These are phyloP conservation scores for Fissipunctia ypsillon DNA, from an alignment of 2,888 invertebrate species.

Conservation along the genomic window DNA sequence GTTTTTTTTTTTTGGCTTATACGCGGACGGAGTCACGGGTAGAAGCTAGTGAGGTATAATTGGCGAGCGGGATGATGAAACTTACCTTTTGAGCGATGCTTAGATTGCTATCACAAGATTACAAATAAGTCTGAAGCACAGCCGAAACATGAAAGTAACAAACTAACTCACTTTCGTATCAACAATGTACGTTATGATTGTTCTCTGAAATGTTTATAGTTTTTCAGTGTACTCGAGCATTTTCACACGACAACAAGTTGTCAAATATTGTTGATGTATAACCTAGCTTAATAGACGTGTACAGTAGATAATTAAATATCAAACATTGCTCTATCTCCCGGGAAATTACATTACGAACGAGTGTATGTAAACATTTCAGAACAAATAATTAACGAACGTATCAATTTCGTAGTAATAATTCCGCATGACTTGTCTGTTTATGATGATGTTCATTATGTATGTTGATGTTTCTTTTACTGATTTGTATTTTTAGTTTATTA, in stretches of 20 bases:
- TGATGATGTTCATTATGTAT: too few species aligned
- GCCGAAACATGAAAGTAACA: slow-evolving; percentile 3
- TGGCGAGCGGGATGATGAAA: background rate
- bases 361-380: slow-evolving; percentile 16
- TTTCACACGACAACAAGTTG: slow-evolving; percentile 20
- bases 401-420: slow-evolving; percentile 11
- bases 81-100: background rate
- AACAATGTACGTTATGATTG: slow-evolving; percentile 2
- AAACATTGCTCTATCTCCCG: slow-evolving; percentile 29
- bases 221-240: slow-evolving; percentile 2
- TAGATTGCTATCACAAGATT: background rate
- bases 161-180: background rate
- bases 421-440: background rate
- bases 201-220: background rate
- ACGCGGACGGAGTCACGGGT: too few species aligned
- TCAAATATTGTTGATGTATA: slow-evolving; percentile 24
- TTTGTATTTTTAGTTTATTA: background rate
- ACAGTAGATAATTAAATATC: slow-evolving; percentile 28
- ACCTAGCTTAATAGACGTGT: slow-evolving; percentile 8
- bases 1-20: too few species aligned
- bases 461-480: background rate
- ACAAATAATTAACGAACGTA: slow-evolving; percentile 20
- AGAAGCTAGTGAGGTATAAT: background rate
- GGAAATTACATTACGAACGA: slow-evolving; percentile 41
- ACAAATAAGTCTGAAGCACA: background rate